Conservation (phyloP, 2,797 vertebrate genomes). For the Leptoclinus maculatus region DNA sequence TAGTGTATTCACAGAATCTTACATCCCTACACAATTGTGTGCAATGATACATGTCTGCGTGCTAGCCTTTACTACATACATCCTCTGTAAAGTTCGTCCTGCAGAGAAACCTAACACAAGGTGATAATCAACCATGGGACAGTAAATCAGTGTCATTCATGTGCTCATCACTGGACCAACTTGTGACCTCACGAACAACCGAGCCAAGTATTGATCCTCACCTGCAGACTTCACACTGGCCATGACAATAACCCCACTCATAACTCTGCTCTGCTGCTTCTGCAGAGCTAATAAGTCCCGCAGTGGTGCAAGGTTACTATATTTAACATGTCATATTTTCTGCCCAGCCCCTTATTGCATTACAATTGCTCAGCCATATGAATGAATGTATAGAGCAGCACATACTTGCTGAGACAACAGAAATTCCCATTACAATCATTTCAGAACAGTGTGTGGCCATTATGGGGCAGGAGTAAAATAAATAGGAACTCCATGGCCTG, state of each 20-base stretch:
- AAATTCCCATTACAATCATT: constrained; percentile 56
- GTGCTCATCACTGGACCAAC: constrained; percentile 10
- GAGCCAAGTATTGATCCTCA: constrained; percentile 42
- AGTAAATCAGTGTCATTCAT: constrained; percentile 31
- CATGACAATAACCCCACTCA: constrained; percentile 28
- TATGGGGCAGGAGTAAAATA: constrained; percentile 39
- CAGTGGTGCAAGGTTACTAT: constrained; percentile 17
- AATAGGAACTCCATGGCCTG: constrained; percentile 56
- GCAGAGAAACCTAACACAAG: neutral
- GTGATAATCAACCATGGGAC: constrained; percentile 14
- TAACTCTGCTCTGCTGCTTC: constrained; percentile 19
- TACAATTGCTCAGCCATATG: constrained; percentile 44
- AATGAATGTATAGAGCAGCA: constrained; percentile 39
- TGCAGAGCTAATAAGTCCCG: constrained; percentile 32
- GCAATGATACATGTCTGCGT: neutral
- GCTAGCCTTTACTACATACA: neutral
- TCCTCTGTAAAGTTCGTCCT: neutral
- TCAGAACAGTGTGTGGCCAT: constrained; percentile 54
- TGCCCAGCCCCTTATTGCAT: constrained; percentile 32
- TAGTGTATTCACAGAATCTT: neutral
- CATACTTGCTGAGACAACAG: constrained; percentile 61
- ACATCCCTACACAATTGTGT: neutral
- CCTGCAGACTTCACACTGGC: constrained; percentile 20
- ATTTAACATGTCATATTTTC: constrained; percentile 54
- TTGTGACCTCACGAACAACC: constrained; percentile 15